Conservation (phyloP, 2,888 invertebrate species). For the Chromoteleia sp. region DNA sequence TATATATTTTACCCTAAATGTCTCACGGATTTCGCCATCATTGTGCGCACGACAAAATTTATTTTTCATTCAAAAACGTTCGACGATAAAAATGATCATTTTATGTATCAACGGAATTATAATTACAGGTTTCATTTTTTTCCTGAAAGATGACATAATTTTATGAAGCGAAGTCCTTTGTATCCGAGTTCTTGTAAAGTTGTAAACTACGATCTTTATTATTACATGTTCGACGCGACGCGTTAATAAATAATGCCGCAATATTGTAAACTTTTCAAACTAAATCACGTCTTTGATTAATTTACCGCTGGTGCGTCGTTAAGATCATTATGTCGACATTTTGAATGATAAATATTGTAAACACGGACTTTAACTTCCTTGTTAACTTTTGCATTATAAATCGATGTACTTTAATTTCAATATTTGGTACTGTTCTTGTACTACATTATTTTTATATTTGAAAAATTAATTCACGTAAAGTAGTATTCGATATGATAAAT, state of each 20-base stretch:
- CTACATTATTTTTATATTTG: no score
- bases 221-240: constrained; percentile 33
- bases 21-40: constrained; percentile 44
- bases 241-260: constrained; percentile 52
- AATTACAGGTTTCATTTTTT: constrained; percentile 26
- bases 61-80: constrained; percentile 37
- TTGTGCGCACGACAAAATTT: constrained; percentile 25
- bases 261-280: constrained; percentile 47
- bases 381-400: background rate
- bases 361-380: constrained; percentile 15
- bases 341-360: constrained; percentile 30
- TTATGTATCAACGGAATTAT: constrained; percentile 14
- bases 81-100: constrained; percentile 18
- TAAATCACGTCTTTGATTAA: constrained; percentile 41
- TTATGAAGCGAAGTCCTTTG: constrained; percentile 1
- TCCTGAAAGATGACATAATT: constrained; percentile 37
- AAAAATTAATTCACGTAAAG: no score
- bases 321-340: constrained; percentile 27
- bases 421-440: background rate
- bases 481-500: no score
- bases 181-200: constrained; percentile 17
- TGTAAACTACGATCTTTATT: constrained; percentile 52
- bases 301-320: constrained; percentile 29
- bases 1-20: constrained; percentile 58
- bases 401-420: background rate